Base-by-base conservation (phyloP, 1,140 invertebrate species). In the Drosophila grimshawi region DNA sequence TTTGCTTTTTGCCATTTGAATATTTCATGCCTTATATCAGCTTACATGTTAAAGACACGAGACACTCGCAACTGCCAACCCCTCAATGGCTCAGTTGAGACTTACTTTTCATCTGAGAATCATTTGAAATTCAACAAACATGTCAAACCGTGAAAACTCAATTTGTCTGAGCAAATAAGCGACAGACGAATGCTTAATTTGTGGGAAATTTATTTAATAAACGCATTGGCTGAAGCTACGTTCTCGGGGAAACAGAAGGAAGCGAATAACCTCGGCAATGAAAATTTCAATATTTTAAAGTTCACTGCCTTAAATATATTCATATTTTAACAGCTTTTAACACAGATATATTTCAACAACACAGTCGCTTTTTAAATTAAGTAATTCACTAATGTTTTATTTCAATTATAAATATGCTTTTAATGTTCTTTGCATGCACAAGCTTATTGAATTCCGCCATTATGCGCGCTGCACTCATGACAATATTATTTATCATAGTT, bases 131-230 rank as follows among this genome's bases (percentile, higher is more conserved):
- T 43, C 43, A 76, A 48, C 56, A 56, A 66, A 65, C 73, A 79
- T 81, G 72, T 60, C 52, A 62, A 33, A 41, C 43, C 32, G 60
- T 46, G 45, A 49, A 78, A 81, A 81, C 55, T 71, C 63, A 69
- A 60, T 72, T 82, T 82, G 62, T 37, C 51, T 67, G 55, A 60
- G 52, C 52, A 81, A 81, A 81, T 75, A 78, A 73, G 41, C 78
- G 63, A 48, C 61, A n/a, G 35, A 7, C 33, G 45, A 2, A 46
- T 61, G 67, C 45, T 62, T 65, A 70, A 70, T 69, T 78, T 75
- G 35, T 74, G 6, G 37, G n/a, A 59, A 56, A 75, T 45, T 60
- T 64, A 75, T 75, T 65, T 61, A 70, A 70, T 77, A 67, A 62
- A 57, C 39, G 8, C 62, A 5, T 4, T 43, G 3, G n/a, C 43